A percentile compares a stretch with the other conserved stretches of the same genome.
Conservation (phyloP, 2,797 vertebrate species). For the Acanthornis magna region DNA sequence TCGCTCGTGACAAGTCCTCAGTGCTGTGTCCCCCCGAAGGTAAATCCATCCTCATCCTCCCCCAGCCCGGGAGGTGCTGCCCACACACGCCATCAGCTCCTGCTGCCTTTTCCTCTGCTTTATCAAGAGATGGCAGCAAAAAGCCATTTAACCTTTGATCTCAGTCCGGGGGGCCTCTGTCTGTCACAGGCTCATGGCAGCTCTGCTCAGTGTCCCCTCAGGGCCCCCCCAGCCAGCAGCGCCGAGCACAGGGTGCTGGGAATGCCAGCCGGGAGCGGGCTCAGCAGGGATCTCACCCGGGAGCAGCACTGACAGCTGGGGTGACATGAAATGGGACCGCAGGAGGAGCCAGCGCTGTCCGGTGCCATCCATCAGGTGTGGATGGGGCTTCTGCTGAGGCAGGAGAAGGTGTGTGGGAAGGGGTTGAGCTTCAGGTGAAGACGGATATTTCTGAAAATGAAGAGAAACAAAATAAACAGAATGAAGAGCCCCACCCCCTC, state of each 20-base stretch:
- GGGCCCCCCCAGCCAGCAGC: background rate
- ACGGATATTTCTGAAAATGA: background rate
- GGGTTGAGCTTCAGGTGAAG: background rate
- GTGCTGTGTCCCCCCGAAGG: background rate
- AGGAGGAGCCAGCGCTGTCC: background rate
- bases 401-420: background rate
- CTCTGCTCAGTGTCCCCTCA: fast-evolving
- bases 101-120: conserved; percentile 17
- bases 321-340: fast-evolving
- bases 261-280: background rate
- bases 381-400: background rate
- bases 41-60: background rate
- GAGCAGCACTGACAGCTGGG: too few relatives aligned
- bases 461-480: background rate
- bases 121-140: conserved; percentile 68
- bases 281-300: background rate
- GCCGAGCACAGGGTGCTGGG: fast-evolving
- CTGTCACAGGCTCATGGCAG: background rate
- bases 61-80: background rate
- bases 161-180: background rate
- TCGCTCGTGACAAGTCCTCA: background rate
- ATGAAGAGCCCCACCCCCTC: background rate
- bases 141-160: conserved; percentile 68
- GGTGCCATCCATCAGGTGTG: fast-evolving
- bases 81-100: background rate